Base-by-base conservation (phyloP, 35 echinoderm and acorn worm species). In the Hemicentrotus pulcherrimus region DNA sequence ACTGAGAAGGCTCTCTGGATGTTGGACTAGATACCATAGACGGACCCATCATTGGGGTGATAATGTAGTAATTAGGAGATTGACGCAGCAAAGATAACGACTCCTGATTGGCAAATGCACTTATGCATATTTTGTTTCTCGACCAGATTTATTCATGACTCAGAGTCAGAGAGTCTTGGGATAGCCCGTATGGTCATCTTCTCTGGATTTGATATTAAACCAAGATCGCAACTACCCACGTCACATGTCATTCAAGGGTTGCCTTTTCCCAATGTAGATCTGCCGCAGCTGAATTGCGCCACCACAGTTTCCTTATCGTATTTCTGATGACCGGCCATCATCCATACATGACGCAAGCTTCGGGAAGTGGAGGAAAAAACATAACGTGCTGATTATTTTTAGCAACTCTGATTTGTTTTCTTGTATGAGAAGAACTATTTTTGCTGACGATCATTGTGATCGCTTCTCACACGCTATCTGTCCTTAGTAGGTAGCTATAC, bases 41-140 rank as follows among this genome's bases (percentile, higher is more conserved):
- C 11, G 18, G 88, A 46, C 46, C 32, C 46, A 90, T 90, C 88
- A 45, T 47, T 90, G 88, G 46, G 32, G 88, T 90, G 88, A 90
- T 90, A 45, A 90, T 90, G 88, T 90, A 19, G 12, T 47, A 90
- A 90, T 90, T 90, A 90, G 88, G 32, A 35, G 88, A 90, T 33
- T 28, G 15, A 28, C 88, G 19, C 7, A 41, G 32, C 32, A 35
- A 18, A 47, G 88, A 47, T 90, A 45, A 47, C 46, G 33, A 35
- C 88, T 90, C 32, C 32, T 90, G 88, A 90, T 90, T 90, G 88
- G 88, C 88, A 46, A 90, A 28, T 28, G 65, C 5, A n/a, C 65
- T 78, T 78, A 28, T 78, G 65, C 65, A 78, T 78, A 78, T 78
- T 78, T 90, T 90, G 88, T 41, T 9, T 32, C 46, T 30, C 31